phyloP scores from a whole-genome alignment of 2,797 vertebrate genomes.

The Danio tinwini region DNA sequence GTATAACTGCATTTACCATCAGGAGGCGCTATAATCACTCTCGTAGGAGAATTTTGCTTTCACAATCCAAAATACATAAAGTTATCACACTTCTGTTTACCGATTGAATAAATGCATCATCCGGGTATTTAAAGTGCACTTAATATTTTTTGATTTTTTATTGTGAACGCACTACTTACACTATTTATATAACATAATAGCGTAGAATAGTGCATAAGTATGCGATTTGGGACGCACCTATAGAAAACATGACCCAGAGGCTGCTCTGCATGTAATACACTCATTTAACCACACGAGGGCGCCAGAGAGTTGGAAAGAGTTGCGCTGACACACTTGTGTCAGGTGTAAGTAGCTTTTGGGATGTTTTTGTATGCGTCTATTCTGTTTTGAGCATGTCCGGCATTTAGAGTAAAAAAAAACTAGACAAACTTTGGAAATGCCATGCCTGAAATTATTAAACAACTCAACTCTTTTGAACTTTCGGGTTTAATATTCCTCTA shows the following conservation, averaged over 20 bases:
- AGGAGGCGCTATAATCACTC: no score
- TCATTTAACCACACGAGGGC: conserved; percentile 29
- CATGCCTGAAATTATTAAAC: conserved; percentile 27
- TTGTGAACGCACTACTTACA: no score
- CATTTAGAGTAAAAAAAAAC: conserved; percentile 2
- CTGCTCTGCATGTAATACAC: conserved; percentile 24
- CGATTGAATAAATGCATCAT: no score
- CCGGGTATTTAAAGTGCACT: no score
- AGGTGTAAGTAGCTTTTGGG: not conserved
- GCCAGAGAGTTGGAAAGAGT: not conserved
- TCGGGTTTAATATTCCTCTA: not conserved
- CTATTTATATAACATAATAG: no score
- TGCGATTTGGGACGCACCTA: no score
- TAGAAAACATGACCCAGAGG: not conserved
- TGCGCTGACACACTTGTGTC: not conserved
- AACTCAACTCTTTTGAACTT: not conserved
- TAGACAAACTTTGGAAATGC: not conserved
- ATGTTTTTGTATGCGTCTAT: not conserved
- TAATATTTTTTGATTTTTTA: no score
- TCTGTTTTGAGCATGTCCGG: conserved; percentile 4
- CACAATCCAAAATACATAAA: no score
- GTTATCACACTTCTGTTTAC: no score
- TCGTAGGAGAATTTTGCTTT: no score
- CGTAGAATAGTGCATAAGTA: no score
- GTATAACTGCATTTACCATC: no score